These are phyloP conservation scores for Camponotus fellah DNA, from an alignment of 2,888 invertebrate species.

Conservation along the genomic window DNA sequence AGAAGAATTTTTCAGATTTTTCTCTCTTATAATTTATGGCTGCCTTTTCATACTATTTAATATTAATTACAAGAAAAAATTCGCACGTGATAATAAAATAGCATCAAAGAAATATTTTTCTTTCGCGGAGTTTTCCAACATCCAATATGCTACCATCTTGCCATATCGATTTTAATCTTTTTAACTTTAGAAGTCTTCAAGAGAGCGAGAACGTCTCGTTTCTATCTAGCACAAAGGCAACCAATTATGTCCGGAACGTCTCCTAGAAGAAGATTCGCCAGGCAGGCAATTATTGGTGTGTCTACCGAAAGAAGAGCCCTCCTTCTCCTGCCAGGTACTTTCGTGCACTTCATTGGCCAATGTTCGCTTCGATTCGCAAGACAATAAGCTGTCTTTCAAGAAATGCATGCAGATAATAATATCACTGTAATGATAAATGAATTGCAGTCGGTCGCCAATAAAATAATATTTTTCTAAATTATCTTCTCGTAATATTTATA, in stretches of 20 bases:
- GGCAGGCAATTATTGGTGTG: slow-evolving; percentile 65
- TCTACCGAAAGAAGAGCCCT: slow-evolving; percentile 57
- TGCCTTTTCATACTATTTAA: slow-evolving; percentile 1
- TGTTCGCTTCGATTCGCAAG: slow-evolving; percentile 27
- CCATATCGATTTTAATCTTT: slow-evolving; percentile 40
- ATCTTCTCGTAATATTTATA: background rate
- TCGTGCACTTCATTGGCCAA: slow-evolving; percentile 46
- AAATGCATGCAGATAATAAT: slow-evolving; percentile 39
- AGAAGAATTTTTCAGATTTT: background rate
- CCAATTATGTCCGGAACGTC: slow-evolving; percentile 66
- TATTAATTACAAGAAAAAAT: background rate
- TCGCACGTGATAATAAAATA: background rate
- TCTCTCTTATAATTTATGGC: background rate
- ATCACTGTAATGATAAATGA: too few species aligned
- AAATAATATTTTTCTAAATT: slow-evolving; percentile 13
- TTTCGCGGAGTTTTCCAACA: slow-evolving; percentile 9
- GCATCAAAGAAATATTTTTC: slow-evolving; percentile 14
- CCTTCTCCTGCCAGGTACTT: slow-evolving; percentile 32
- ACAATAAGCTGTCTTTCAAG: slow-evolving; percentile 36
- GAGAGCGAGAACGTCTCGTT: slow-evolving; percentile 37
- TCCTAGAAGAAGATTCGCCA: slow-evolving; percentile 58
- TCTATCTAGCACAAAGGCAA: slow-evolving; percentile 59
- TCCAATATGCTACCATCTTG: slow-evolving; percentile 21
- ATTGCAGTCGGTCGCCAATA: slow-evolving; percentile 5
- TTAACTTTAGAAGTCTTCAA: slow-evolving; percentile 29